Evolutionary conservation across 2,888 invertebrate genomes (phyloP), one percentile per base, ranked within the genome.

Genomic region (Stenoptilia bipunctidactyla): DNA sequence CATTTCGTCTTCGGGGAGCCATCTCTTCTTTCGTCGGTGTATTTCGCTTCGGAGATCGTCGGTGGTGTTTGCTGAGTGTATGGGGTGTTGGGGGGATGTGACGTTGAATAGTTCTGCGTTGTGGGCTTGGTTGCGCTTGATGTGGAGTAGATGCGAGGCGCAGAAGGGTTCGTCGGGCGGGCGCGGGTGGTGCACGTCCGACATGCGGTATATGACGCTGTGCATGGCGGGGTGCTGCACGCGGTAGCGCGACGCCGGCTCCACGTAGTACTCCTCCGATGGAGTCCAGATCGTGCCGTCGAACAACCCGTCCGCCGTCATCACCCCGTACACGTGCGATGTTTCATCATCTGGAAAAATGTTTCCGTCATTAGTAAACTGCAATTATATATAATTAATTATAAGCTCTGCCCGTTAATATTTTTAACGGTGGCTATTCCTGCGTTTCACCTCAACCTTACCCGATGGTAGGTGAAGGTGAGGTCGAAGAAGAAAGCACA

Each of bases 271-370:
- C 57, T 94, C 92, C 58, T 93, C 93, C 39, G 88, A 83, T 42
- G 85, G 82, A 39, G 93, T 92, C 69, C 89, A 87, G 61, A 97
- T 91, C 40, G 92, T 92, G 40, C 96, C 97, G 66, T 97, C 96
- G 72, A 97, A 93, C 43, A 94, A 86, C 42, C 96, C 96, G 45
- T 94, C 92, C 43, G 88, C 86, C 45, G 95, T 95, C 55, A 97
- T 88, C 56, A 96, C 85, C 33, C 96, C 97, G 61, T 93, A 91
- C 40, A 96, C 93, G 50, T 88, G 79, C 10, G 95, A 91, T 37
- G 86, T 86, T 48, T 94, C 92, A 56, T 95, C 94, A 83, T 90
- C 94, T 94, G 86, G 27, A 87, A 86, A 30, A 4, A 30, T 12
- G 4, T n/a, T n/a, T n/a, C n/a, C n/a, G n/a, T n/a, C 27, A 8